Evolutionary conservation across 2,113 vertebrate species (phyloP).

Genomic region (Hyperoodon ampullatus): DNA sequence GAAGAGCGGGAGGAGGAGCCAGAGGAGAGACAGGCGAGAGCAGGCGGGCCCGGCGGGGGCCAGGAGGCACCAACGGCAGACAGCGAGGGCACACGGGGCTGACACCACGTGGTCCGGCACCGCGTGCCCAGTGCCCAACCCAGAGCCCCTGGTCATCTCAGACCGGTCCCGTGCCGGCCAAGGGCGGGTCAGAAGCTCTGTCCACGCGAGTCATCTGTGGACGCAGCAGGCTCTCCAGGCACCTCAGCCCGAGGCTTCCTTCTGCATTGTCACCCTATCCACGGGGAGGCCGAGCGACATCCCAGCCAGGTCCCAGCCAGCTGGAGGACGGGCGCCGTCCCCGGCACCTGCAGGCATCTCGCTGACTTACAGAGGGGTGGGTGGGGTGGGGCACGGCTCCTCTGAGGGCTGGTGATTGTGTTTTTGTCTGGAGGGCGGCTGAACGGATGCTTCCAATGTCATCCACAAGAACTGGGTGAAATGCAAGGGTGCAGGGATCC

Average conservation of each 20-base stretch:
- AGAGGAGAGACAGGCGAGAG: neutral
- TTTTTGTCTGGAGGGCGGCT: slow-evolving; percentile 80
- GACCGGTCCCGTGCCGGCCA: neutral
- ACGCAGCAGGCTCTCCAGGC: accelerated
- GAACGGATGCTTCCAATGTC: slow-evolving; percentile 77
- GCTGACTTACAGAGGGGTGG: neutral
- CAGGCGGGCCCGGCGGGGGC: neutral
- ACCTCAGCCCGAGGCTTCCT: neutral
- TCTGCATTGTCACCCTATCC: neutral
- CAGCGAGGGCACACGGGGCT: accelerated
- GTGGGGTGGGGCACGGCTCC: slow-evolving; percentile 42
- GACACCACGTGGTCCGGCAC: neutral
- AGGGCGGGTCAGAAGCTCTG: neutral
- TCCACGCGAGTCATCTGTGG: accelerated
- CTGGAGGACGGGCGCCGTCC: neutral
- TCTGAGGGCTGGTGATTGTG: slow-evolving; percentile 68
- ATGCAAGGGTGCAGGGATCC: slow-evolving; percentile 66
- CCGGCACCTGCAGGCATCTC: neutral
- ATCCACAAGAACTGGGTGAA: slow-evolving; percentile 81
- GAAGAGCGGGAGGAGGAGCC: accelerated
- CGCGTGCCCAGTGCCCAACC: accelerated
- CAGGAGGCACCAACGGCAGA: accelerated
- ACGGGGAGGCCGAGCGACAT: accelerated
- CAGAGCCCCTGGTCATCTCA: neutral
- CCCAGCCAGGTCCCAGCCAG: neutral